These are phyloP conservation scores for Rhaphigaster nebulosa DNA, from an alignment of 2,888 invertebrate species.

Conservation along the genomic window DNA sequence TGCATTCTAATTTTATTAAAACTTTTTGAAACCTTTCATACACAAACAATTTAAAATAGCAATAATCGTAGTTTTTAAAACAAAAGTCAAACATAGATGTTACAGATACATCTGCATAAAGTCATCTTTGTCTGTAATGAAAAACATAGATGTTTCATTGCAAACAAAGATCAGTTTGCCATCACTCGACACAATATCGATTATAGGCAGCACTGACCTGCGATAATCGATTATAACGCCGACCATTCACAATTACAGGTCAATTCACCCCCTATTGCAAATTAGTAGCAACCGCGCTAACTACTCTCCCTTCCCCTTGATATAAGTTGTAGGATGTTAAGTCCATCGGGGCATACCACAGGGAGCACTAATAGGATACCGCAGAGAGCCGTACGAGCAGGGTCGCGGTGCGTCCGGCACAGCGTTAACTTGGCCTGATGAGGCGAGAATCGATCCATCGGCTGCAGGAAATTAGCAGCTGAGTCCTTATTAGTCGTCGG, in stretches of 20 bases:
- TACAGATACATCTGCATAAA: too few relatives aligned
- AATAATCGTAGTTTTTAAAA: too few relatives aligned
- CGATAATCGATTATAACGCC: neutral
- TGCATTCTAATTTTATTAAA: too few relatives aligned
- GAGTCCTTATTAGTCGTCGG: slow-evolving; percentile 6
- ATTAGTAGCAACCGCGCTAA: neutral
- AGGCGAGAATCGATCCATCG: slow-evolving; percentile 32
- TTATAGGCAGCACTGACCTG: neutral
- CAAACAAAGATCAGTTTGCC: too few relatives aligned
- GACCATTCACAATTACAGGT: neutral
- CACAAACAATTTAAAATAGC: too few relatives aligned
- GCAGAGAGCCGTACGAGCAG: neutral
- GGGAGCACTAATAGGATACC: neutral
- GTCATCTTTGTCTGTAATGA: too few relatives aligned
- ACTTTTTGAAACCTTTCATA: too few relatives aligned
- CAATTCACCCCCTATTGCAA: neutral
- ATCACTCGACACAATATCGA: too few relatives aligned
- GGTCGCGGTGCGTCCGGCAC: neutral
- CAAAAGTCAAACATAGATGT: too few relatives aligned
- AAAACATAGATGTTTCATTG: too few relatives aligned
- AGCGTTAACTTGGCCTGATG: neutral
- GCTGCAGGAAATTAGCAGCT: neutral
- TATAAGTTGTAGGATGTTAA: neutral
- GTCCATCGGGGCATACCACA: neutral
- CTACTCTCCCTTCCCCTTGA: neutral